These are phyloP conservation scores for Xenopus borealis DNA, from an alignment of 2,113 vertebrate species.

Conservation along the genomic window DNA sequence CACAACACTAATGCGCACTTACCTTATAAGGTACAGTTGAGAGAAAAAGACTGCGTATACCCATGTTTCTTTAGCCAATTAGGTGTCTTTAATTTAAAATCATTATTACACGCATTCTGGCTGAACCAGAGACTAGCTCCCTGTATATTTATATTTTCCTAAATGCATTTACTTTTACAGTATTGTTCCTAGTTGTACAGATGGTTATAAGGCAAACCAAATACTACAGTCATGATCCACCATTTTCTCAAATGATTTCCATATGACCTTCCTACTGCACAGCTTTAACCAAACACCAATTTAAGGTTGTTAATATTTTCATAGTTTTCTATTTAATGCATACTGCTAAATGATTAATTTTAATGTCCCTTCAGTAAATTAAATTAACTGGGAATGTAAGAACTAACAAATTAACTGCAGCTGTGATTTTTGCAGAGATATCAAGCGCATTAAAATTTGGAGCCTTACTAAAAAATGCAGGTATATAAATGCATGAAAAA, in stretches of 20 bases:
- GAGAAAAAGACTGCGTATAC: too few relatives aligned
- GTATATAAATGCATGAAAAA: conserved; percentile 43
- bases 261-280: conserved; percentile 26
- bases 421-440: conserved; percentile 44
- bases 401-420: conserved; percentile 45
- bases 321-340: conserved; percentile 36
- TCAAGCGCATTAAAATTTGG: conserved; percentile 39
- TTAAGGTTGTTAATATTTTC: conserved; percentile 36
- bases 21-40: too few relatives aligned
- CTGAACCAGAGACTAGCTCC: too few relatives aligned
- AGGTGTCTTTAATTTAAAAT: too few relatives aligned
- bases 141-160: too few relatives aligned
- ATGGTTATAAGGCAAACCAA: conserved; percentile 5
- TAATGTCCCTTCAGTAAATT: conserved; percentile 46
- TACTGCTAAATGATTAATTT: conserved; percentile 44
- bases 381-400: conserved; percentile 44
- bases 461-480: conserved; percentile 35
- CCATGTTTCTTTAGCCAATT: too few relatives aligned
- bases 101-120: too few relatives aligned
- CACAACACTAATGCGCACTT: too few relatives aligned
- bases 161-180: too few relatives aligned
- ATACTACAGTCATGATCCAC: neutral
- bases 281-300: conserved; percentile 36
- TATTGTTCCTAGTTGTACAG: too few relatives aligned
- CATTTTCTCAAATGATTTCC: neutral